Base-by-base conservation (phyloP, 2,888 invertebrate genomes). In the Cyrtodaria siliqua region DNA sequence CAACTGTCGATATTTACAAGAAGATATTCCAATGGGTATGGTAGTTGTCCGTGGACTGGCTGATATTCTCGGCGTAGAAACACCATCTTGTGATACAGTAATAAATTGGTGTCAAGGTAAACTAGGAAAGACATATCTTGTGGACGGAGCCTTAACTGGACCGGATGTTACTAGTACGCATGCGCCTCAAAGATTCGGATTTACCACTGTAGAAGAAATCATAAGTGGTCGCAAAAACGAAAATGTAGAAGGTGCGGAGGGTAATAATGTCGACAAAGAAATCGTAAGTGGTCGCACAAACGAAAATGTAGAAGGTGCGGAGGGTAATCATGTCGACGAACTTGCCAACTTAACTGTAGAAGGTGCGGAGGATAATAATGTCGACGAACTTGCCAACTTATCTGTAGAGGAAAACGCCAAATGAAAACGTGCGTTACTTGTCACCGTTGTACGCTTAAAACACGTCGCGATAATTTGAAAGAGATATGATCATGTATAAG, bases 1-100 rank as follows among this genome's bases (percentile, higher is more conserved):
- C 50, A 62, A 63, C 0, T 69, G 76, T 66, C 68, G 90, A 14
- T 84, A 79, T 60, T 72, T 89, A 42, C 63, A 72, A 0, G 90
- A 89, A 52, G 89, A 90, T 61, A 74, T 89, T 24, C 88, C 89
- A 0, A 81, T 78, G 63, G 90, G 89, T 6, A 66, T 89, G 77
- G 82, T 87, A 2, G 88, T 89, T 2, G 76, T 89, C 29, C 74
- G 72, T 27, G 89, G 89, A 12, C 68, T 90, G n/a, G 88, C 89
- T 4, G 70, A 83, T 9, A 62, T 87, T 12, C 64, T 83, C 0
- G 85, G 68, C 8, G 78, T 86, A 2, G 66, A 79, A 20, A 87
- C 83, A 0, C 88, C 89, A 0, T 69, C 50, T 1, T 82, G 79
- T 73, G 86, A 89, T 64, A 78, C 73, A 38, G 68, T 89, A 14